phyloP scores from a whole-genome alignment of 2,797 vertebrate genomes.

The Limnodromus scolopaceus region DNA sequence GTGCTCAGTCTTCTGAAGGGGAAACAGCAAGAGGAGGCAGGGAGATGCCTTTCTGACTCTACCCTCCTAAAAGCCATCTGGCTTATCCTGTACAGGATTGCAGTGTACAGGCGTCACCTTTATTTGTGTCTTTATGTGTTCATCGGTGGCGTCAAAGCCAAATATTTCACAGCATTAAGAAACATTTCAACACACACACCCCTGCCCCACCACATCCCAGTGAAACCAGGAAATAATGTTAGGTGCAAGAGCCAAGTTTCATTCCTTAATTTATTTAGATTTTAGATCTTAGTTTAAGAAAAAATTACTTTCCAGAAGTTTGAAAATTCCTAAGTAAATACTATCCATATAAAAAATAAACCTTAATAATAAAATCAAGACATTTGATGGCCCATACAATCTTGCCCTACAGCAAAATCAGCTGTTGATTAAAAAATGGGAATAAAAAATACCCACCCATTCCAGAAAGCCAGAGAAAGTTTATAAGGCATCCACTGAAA shows the following conservation, averaged over 20 bases:
- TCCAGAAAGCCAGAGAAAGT: neutral
- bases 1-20: neutral
- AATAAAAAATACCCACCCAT: neutral
- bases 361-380: neutral
- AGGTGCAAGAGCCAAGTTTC: neutral
- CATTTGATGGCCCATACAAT: neutral
- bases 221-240: neutral
- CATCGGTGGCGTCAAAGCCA: neutral
- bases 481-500: neutral
- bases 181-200: fast-evolving
- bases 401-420: neutral
- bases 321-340: neutral
- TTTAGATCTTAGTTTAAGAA: neutral
- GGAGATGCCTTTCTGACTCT: neutral
- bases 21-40: neutral
- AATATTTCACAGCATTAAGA: neutral
- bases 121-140: neutral
- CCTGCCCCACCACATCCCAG: fast-evolving
- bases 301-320: neutral
- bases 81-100: no score
- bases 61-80: neutral
- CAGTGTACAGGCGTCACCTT: neutral
- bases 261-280: constrained; percentile 44
- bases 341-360: constrained; percentile 32
- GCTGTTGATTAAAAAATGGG: neutral